Percentiles rank a stretch among this genome's conserved stretches.
Conservation (phyloP, 2,113 vertebrate genomes). For the Podarcis raffonei region DNA sequence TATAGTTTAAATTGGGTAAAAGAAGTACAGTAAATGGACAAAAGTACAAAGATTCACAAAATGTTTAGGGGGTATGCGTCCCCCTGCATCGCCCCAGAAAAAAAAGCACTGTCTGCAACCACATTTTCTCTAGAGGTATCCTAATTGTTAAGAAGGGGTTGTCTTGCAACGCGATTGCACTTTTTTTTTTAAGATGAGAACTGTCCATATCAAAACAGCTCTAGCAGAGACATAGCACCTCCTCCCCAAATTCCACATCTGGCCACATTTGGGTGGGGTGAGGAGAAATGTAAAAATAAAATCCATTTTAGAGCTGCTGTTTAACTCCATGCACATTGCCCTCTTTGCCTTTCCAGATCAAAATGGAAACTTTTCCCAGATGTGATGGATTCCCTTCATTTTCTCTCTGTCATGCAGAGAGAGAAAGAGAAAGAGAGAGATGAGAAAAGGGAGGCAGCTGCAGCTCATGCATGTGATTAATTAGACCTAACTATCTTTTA, state of each 20-base stretch:
- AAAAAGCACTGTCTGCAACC: not conserved
- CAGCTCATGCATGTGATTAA: constrained; percentile 7
- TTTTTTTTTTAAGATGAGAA: not conserved
- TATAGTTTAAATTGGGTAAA: too few relatives aligned
- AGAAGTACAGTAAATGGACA: too few relatives aligned
- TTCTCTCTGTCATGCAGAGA: not conserved
- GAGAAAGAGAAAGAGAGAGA: not conserved
- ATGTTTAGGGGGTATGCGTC: too few relatives aligned
- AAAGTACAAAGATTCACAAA: too few relatives aligned
- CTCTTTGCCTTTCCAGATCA: not conserved
- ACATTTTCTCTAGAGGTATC: not conserved
- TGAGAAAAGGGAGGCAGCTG: not conserved
- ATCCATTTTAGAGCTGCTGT: not conserved
- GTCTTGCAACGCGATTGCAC: not conserved
- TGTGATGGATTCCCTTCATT: not conserved
- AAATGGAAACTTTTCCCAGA: not conserved
- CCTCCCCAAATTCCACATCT: not conserved
- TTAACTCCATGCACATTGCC: not conserved
- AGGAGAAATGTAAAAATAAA: not conserved
- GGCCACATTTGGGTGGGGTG: not conserved
- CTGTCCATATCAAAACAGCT: not conserved
- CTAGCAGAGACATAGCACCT: not conserved
- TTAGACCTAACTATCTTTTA: constrained; percentile 30
- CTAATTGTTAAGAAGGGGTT: not conserved
- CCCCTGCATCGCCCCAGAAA: too few relatives aligned